These are phyloP conservation scores for Ifrita kowaldi DNA, from an alignment of 2,113 vertebrate genomes.

Conservation along the genomic window DNA sequence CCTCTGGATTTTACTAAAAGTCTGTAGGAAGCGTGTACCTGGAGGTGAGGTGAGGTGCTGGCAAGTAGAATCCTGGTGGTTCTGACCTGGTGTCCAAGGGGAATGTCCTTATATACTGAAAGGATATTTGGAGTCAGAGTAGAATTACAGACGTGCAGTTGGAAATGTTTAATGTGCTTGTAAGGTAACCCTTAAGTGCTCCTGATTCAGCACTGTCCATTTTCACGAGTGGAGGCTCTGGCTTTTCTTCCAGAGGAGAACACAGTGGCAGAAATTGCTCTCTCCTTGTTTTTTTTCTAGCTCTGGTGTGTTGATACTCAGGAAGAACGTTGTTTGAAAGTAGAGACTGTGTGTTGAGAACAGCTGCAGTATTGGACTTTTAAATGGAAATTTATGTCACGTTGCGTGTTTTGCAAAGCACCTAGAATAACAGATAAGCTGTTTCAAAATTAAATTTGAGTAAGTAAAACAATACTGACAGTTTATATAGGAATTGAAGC, in stretches of 20 bases:
- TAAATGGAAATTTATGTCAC: neutral
- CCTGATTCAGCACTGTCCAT: neutral
- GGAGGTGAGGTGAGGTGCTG: neutral
- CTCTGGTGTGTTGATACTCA: neutral
- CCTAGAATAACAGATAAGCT: neutral
- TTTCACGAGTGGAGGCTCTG: neutral
- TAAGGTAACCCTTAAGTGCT: neutral
- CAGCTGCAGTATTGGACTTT: neutral
- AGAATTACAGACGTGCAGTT: neutral
- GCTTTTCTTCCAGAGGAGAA: neutral
- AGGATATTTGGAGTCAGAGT: neutral
- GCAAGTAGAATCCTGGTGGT: neutral
- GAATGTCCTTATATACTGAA: neutral
- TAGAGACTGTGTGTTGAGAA: neutral
- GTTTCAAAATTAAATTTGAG: neutral
- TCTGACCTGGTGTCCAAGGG: neutral
- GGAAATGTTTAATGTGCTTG: neutral
- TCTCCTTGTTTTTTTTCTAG: neutral
- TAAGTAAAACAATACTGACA: neutral
- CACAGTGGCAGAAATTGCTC: neutral
- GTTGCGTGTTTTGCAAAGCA: neutral
- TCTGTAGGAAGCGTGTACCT: neutral
- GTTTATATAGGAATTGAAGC: neutral
- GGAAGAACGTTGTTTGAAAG: neutral
- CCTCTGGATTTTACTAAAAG: neutral